Evolutionary conservation across 2,888 invertebrate species (phyloP).

Genomic region (Dasysyrphus tricinctus): DNA sequence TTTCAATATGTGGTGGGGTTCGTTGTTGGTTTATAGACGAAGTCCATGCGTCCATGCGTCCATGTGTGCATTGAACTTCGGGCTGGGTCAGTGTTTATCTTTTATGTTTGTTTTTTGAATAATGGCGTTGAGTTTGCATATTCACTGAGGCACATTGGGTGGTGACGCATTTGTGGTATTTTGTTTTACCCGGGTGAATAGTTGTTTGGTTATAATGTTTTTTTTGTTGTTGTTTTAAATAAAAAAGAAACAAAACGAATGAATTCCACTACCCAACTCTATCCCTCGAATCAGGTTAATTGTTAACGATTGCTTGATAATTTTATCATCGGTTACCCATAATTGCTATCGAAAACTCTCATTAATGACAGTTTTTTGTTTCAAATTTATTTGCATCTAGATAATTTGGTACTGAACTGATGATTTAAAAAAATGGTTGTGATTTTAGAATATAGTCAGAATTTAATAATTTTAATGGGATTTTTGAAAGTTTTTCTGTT

Average conservation of each 20-base stretch:
- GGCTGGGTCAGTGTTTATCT: conserved; percentile 14
- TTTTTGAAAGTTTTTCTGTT: no score
- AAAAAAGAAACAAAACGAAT: background rate
- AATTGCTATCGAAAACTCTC: conserved; percentile 46
- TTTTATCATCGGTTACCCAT: conserved; percentile 42
- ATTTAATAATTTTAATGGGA: no score
- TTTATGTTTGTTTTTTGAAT: conserved; percentile 40
- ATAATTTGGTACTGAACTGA: background rate
- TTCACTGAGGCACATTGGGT: conserved; percentile 16
- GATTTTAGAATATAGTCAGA: background rate
- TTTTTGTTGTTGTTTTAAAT: no score
- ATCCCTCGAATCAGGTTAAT: background rate
- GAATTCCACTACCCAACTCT: background rate
- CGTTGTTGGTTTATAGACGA: conserved; percentile 11
- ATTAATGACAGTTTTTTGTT: conserved; percentile 12
- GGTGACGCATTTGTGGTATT: conserved; percentile 36
- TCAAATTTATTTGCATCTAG: background rate
- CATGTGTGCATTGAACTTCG: conserved; percentile 27
- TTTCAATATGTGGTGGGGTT: conserved; percentile 16
- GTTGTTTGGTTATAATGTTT: conserved; percentile 5
- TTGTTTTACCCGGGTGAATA: conserved; percentile 2
- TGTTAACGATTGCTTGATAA: conserved; percentile 52
- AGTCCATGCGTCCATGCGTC: conserved; percentile 17
- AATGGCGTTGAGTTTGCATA: conserved; percentile 8
- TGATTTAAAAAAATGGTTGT: no score